phyloP scores from a whole-genome alignment of 2,888 invertebrate species.

The Xylota sylvarum region DNA sequence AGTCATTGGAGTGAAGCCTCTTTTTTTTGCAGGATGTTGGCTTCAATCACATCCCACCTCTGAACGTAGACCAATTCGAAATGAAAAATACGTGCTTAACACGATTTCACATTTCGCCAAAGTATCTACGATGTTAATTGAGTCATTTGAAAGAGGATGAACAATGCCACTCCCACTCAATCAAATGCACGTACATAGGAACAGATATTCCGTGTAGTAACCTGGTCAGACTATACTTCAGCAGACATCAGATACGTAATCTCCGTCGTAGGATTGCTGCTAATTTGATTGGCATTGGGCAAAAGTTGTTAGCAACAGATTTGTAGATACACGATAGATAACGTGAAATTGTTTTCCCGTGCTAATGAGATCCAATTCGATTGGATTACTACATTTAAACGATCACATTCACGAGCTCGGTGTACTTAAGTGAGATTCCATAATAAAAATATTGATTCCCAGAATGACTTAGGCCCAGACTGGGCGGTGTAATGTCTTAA shows the following conservation, averaged over 20 bases:
- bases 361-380: slow-evolving; percentile 51
- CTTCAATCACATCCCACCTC: slow-evolving; percentile 10
- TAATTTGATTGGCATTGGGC: slow-evolving; percentile 52
- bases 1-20: background rate
- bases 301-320: slow-evolving; percentile 54
- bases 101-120: slow-evolving; percentile 44
- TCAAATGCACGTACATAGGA: slow-evolving; percentile 30
- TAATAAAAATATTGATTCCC: slow-evolving; percentile 41
- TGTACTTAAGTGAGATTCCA: slow-evolving; percentile 15
- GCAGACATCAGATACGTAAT: slow-evolving; percentile 3
- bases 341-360: slow-evolving; percentile 50
- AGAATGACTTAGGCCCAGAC: background rate
- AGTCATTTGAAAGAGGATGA: slow-evolving; percentile 62
- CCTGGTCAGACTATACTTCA: background rate
- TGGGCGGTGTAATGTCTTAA: slow-evolving; percentile 37
- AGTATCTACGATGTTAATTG: slow-evolving; percentile 50
- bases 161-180: slow-evolving; percentile 58
- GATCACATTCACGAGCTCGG: slow-evolving; percentile 6
- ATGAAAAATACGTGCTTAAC: slow-evolving; percentile 42
- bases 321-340: slow-evolving; percentile 51
- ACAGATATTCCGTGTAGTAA: background rate
- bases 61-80: background rate
- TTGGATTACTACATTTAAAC: slow-evolving; percentile 19
- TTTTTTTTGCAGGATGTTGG: background rate
- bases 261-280: slow-evolving; percentile 1